These are phyloP conservation scores for Hippoglossus hippoglossus DNA, from an alignment of 2,797 vertebrate species.

Conservation along the genomic window DNA sequence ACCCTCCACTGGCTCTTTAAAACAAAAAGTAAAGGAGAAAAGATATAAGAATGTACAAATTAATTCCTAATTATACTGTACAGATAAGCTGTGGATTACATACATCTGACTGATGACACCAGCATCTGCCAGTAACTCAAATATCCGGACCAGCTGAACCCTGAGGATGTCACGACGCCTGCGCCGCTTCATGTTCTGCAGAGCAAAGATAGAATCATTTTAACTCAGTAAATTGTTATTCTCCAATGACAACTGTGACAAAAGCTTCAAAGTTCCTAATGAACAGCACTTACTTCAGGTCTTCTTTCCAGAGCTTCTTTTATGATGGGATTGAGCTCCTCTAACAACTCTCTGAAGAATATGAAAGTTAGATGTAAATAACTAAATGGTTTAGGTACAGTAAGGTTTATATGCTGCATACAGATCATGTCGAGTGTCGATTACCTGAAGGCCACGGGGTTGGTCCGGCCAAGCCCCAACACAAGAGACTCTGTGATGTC, in stretches of 20 bases:
- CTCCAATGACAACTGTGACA: not conserved
- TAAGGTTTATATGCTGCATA: not conserved
- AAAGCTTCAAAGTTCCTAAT: not conserved
- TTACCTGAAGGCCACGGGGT: slow-evolving; percentile 96
- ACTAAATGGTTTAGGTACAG: not conserved
- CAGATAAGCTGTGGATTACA: slow-evolving; percentile 42
- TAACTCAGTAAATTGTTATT: not conserved
- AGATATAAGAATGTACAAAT: not conserved
- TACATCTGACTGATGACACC: slow-evolving; percentile 98
- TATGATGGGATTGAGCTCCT: slow-evolving; percentile 98
- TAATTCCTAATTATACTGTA: not conserved
- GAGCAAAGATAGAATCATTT: not conserved
- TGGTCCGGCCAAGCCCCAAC: slow-evolving; percentile 99
- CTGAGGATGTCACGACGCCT: slow-evolving; percentile 98
- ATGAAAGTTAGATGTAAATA: slow-evolving; percentile 2
- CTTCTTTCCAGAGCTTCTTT: slow-evolving; percentile 99
- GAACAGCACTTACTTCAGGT: slow-evolving; percentile 91
- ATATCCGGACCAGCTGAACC: slow-evolving; percentile 99
- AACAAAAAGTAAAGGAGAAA: slow-evolving; percentile 1
- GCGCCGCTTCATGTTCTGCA: slow-evolving; percentile 98
- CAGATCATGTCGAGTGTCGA: not conserved
- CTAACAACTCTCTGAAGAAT: slow-evolving; percentile 92
- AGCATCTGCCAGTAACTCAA: slow-evolving; percentile 98
- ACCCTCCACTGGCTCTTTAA: slow-evolving; percentile 94
- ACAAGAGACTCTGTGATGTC: slow-evolving; percentile 99